A percentile compares a stretch with the other conserved stretches of the same genome.
phyloP scores from a whole-genome alignment of 2,888 invertebrate species.

The Oeneis ivallda region DNA sequence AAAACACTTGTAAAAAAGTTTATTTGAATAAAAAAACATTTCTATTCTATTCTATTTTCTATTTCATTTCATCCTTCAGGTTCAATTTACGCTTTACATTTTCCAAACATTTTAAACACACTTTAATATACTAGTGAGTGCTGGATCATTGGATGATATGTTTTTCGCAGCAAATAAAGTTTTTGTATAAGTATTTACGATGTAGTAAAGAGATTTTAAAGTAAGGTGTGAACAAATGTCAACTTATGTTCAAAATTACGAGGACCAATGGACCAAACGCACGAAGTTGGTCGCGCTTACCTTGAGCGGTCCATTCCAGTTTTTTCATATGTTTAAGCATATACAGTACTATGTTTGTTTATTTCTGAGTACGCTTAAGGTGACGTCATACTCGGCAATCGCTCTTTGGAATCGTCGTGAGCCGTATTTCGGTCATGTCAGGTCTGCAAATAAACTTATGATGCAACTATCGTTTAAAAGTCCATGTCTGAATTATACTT shows the following conservation, averaged over 20 bases:
- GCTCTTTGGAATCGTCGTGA: constrained; percentile 42
- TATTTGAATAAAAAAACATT: too few relatives aligned
- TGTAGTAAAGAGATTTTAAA: too few relatives aligned
- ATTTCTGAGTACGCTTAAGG: constrained; percentile 32
- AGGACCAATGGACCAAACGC: constrained; percentile 27
- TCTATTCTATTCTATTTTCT: too few relatives aligned
- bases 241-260: constrained; percentile 16
- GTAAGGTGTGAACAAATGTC: not conserved
- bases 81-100: not conserved
- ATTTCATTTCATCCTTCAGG: not conserved
- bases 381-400: constrained; percentile 42
- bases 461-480: constrained; percentile 52
- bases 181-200: too few relatives aligned
- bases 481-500: constrained; percentile 36
- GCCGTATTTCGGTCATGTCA: constrained; percentile 55
- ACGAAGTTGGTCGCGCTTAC: constrained; percentile 30
- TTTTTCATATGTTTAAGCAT: constrained; percentile 33
- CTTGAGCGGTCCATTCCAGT: constrained; percentile 39
- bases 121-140: not conserved
- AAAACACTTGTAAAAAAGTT: too few relatives aligned
- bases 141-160: too few relatives aligned
- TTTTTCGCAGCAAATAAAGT: too few relatives aligned
- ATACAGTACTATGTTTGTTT: constrained; percentile 34
- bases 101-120: not conserved
- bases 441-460: constrained; percentile 67